Base-by-base conservation (phyloP, 92 coral and sea anemone genomes). In the Ricordea florida region DNA sequence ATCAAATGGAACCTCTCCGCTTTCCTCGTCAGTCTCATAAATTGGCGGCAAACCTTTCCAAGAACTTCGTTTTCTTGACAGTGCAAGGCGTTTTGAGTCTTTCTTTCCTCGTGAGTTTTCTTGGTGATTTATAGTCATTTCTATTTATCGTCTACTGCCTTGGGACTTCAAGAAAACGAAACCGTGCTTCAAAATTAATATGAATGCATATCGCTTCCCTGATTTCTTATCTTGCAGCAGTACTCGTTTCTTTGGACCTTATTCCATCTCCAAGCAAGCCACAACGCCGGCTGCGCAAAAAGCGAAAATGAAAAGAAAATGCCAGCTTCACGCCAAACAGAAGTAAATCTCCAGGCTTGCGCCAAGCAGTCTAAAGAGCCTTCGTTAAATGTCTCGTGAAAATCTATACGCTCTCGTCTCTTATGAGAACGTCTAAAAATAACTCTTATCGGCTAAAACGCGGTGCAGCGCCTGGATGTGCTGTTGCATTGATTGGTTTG, bases 11-110 rank as follows among this genome's bases (percentile, higher is more conserved):
- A 16, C 27, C 31, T 70, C 77, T 7, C 30, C 77, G 15, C 43
- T 38, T 3, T 70, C 77, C 56, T 70, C 77, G 20, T 70, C 77
- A 41, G 42, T 56, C 77, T 70, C 77, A 53, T 53, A 70, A 52
- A 70, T 70, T 5, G 77, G 77, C n/a, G 77, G 65, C 53, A 70
- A 70, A 41, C 40, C 5, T 41, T 55, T 70, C 0, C 37, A 21
- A 70, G 51, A 70, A 55, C 18, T 53, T 27, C 77, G 53, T 41
- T 70, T 56, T 56, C 77, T 55, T 6, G 77, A 36, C 41, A 70
- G 37, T 17, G 42, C 53, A 5, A 65, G 77, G 10, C 53, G 56
- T 29, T 70, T 70, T 41, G 77, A 50, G 14, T 35, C 18, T 70
- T 40, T 70, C 18, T 41, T 55, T 26, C 65, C 41, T 27, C 37